A percentile compares a stretch with the other conserved stretches of the same genome.
phyloP scores from a whole-genome alignment of 1,140 invertebrate genomes.

The Apis mellifera region Amel_HAv3.1 CM009938.2:12422001-12422500 shows the following conservation, averaged over 20 bases:
- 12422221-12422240: background rate
- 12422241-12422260: background rate
- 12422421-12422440: too few relatives aligned
- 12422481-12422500: background rate
- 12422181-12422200: conserved; percentile 20
- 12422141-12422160: conserved; percentile 6
- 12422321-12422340: too few relatives aligned
- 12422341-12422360: too few relatives aligned
- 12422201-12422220: background rate
- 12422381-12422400: too few relatives aligned
- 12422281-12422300: too few relatives aligned
- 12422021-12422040: conserved; percentile 22
- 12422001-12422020: conserved; percentile 10
- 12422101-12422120: conserved; percentile 33
- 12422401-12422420: too few relatives aligned
- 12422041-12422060: conserved; percentile 48
- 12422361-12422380: too few relatives aligned
- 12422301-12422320: too few relatives aligned
- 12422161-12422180: conserved; percentile 21
- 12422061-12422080: conserved; percentile 60
- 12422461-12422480: too few relatives aligned
- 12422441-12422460: too few relatives aligned
- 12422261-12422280: too few relatives aligned
- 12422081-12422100: background rate
- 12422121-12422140: conserved; percentile 41